Evolutionary conservation across 37 sponge, comb jelly and placozoan genomes (phyloP), one percentile per base, ranked within the genome.

Genomic region (Geodia barretti): DNA sequence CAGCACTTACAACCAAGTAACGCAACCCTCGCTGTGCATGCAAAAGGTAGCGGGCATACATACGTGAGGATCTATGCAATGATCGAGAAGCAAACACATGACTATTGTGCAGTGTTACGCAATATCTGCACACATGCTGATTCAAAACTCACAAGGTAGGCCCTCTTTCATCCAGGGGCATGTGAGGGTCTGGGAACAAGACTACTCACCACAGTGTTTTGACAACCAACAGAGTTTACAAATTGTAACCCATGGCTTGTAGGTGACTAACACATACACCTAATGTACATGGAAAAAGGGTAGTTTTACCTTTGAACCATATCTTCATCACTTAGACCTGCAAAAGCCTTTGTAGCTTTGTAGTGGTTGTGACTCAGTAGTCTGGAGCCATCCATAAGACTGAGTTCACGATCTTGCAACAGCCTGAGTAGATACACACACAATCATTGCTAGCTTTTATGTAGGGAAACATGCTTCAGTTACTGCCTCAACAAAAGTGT

Each of bases 401-500:
- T 69, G 42, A 92, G 58, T 64, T 83, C 84, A n/a, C 92, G 74
- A 60, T 92, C 92, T 62, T 92, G 89, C 29, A 88, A 54, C 70
- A 92, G 71, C 76, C 92, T 92, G 36, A 11, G 72, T 39, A 1
- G 39, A n/a, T n/a, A n/a, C n/a, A n/a, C n/a, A n/a, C n/a, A n/a
- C n/a, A n/a, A 63, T 70, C 14, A 63, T 70, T 41, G 20, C 9
- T 9, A 77, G 14, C 19, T 70, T 19, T 69, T 23, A 77, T 25
- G 19, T 29, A 24, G 17, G 21, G 24, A 29, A n/a, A 25, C 33
- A n/a, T 17, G 24, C 14, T n/a, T 68, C 26, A n/a, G 11, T 20
- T 23, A 60, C 11, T 62, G n/a, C n/a, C 14, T 23, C 21, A 47
- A 76, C 60, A 8, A 11, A 9, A 60, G 58, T 23, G 29, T 25